Percentiles rank a stretch among this genome's conserved stretches.
Conservation (phyloP, 1,140 invertebrate species). For the Aricia agestis region DNA sequence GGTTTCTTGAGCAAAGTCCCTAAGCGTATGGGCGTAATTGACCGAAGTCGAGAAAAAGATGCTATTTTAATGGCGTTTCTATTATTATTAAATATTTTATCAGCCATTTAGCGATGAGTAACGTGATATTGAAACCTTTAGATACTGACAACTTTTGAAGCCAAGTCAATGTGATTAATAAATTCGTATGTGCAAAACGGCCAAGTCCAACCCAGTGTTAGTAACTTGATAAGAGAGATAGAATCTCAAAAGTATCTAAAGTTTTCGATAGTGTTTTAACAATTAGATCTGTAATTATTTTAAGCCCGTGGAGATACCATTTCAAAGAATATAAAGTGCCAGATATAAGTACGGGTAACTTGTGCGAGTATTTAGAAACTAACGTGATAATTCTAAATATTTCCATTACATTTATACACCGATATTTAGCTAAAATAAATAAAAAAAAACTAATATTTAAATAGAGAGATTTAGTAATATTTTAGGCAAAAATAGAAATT, state of each 20-base stretch:
- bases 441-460: not conserved
- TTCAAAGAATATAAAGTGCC: conserved; percentile 10
- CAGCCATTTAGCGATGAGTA: not conserved
- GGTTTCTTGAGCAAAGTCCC: not conserved
- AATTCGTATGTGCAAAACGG: not conserved
- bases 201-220: not conserved
- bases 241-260: conserved; percentile 68
- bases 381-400: conserved; percentile 3
- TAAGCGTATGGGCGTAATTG: not conserved
- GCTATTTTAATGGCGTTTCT: not conserved
- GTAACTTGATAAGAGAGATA: conserved; percentile 17
- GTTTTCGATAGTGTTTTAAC: conserved; percentile 64
- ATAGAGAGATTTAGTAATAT: not conserved
- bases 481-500: not conserved
- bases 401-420: not conserved
- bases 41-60: not conserved
- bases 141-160: conserved; percentile 27
- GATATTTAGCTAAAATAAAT: not conserved
- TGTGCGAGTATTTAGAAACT: not conserved
- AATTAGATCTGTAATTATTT: conserved; percentile 52
- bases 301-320: conserved; percentile 6
- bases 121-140: conserved; percentile 8
- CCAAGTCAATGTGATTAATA: conserved; percentile 44
- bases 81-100: conserved; percentile 8
- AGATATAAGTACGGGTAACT: conserved; percentile 10